Conservation (phyloP, 2,888 invertebrate species). For the Plemyria rubiginata region DNA sequence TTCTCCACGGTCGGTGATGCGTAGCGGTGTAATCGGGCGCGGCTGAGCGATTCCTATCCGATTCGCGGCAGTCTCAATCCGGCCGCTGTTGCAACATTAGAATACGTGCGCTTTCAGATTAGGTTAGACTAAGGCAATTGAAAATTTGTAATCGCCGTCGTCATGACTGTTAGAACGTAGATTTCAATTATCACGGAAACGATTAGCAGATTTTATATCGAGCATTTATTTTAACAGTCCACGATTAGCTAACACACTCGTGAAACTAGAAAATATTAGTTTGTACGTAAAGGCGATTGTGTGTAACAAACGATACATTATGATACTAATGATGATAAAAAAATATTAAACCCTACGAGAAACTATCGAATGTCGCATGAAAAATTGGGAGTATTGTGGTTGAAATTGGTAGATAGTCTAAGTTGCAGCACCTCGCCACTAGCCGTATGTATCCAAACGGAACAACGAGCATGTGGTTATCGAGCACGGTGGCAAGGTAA, state of each 20-base stretch:
- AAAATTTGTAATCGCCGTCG: constrained; percentile 48
- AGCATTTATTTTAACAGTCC: constrained; percentile 26
- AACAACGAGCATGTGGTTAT: constrained; percentile 59
- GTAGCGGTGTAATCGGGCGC: constrained; percentile 80
- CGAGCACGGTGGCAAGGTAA: constrained; percentile 55
- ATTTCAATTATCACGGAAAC: constrained; percentile 46
- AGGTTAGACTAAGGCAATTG: constrained; percentile 64
- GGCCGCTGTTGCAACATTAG: constrained; percentile 64
- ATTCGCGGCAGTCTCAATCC: constrained; percentile 66
- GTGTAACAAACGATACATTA: neutral
- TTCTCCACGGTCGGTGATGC: constrained; percentile 77
- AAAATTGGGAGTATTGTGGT: too few relatives aligned
- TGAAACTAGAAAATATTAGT: neutral
- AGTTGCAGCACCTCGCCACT: constrained; percentile 32
- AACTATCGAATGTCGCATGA: too few relatives aligned
- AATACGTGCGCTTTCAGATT: constrained; percentile 68
- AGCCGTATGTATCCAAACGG: constrained; percentile 53
- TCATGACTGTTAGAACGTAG: constrained; percentile 51
- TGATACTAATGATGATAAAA: neutral
- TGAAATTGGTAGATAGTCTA: constrained; percentile 5
- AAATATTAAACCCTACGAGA: neutral
- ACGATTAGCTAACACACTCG: constrained; percentile 2
- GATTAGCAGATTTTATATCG: constrained; percentile 43
- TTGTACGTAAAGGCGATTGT: neutral
- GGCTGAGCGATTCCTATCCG: constrained; percentile 78